A percentile compares a stretch with the other conserved stretches of the same genome.
These are phyloP conservation scores for Paradoxurus hermaphroditus DNA, from an alignment of 2,113 vertebrate genomes.

Conservation along the genomic window DNA sequence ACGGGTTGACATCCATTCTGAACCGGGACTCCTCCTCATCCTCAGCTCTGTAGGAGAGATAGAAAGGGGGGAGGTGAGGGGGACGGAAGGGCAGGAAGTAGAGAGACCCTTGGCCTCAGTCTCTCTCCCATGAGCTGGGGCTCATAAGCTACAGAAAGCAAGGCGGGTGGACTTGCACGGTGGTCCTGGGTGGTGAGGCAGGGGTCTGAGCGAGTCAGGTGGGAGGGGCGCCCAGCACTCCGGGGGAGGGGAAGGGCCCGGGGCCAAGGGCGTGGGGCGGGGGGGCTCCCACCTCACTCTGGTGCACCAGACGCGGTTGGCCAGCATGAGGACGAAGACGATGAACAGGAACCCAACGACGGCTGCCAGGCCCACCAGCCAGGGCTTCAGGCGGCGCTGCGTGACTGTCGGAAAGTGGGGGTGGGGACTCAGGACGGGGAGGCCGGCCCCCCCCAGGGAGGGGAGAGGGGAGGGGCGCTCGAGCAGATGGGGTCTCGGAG, in stretches of 20 bases:
- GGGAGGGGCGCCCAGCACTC: not conserved
- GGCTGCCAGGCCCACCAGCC: slow-evolving; percentile 86
- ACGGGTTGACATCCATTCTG: accelerated
- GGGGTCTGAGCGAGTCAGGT: not conserved
- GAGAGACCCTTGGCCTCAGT: not conserved
- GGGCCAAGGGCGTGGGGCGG: not conserved
- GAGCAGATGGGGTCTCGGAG: not conserved
- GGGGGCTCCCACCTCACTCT: slow-evolving; percentile 71
- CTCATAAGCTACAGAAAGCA: not conserved
- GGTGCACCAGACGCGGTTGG: slow-evolving; percentile 80
- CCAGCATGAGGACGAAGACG: slow-evolving; percentile 85
- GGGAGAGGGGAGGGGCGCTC: not conserved
- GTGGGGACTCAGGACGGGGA: accelerated
- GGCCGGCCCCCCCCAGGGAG: accelerated
- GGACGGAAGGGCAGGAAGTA: no score
- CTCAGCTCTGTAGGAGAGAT: not conserved
- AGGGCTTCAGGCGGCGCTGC: slow-evolving; percentile 81
- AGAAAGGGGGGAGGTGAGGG: not conserved
- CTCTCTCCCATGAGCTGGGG: not conserved
- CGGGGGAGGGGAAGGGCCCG: accelerated
- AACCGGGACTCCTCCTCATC: not conserved
- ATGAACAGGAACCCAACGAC: slow-evolving; percentile 89
- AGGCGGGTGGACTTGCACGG: no score
- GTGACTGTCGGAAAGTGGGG: not conserved
- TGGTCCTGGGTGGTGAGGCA: not conserved